Conservation (phyloP, 2,797 vertebrate species). For the Ctenosaura bakeri region DNA sequence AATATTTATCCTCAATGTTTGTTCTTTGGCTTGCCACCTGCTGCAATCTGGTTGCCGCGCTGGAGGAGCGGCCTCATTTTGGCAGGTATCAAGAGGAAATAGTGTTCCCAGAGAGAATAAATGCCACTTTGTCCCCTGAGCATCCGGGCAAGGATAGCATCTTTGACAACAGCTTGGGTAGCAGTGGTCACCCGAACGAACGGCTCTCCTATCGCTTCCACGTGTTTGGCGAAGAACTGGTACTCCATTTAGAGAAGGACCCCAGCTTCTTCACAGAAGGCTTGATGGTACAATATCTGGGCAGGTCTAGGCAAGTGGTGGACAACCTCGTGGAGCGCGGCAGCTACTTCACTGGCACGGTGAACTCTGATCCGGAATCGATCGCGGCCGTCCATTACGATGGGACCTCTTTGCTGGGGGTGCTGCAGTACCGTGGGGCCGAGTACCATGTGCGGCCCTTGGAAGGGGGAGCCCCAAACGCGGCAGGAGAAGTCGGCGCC, state of each 20-base stretch:
- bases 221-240: conserved; percentile 71
- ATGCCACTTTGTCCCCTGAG: conserved; percentile 28
- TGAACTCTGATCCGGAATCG: conserved; percentile 75
- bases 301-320: conserved; percentile 48
- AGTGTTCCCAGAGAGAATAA: conserved; percentile 59
- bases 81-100: conserved; percentile 53
- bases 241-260: conserved; percentile 74
- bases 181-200: conserved; percentile 12
- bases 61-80: neutral
- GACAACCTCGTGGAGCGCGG: conserved; percentile 68
- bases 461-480: conserved; percentile 69
- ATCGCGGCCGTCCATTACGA: conserved; percentile 78
- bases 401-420: conserved; percentile 70
- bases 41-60: neutral
- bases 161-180: conserved; percentile 65
- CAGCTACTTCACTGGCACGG: conserved; percentile 74
- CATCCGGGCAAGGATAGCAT: conserved; percentile 59
- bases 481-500: conserved; percentile 69
- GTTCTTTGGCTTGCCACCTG: neutral
- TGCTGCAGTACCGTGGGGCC: conserved; percentile 72
- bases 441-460: conserved; percentile 78
- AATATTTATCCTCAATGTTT: neutral
- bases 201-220: conserved; percentile 67
- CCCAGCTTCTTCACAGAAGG: conserved; percentile 71
- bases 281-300: conserved; percentile 78